phyloP scores from a whole-genome alignment of 2,888 invertebrate genomes.

The Agelastica alni region DNA sequence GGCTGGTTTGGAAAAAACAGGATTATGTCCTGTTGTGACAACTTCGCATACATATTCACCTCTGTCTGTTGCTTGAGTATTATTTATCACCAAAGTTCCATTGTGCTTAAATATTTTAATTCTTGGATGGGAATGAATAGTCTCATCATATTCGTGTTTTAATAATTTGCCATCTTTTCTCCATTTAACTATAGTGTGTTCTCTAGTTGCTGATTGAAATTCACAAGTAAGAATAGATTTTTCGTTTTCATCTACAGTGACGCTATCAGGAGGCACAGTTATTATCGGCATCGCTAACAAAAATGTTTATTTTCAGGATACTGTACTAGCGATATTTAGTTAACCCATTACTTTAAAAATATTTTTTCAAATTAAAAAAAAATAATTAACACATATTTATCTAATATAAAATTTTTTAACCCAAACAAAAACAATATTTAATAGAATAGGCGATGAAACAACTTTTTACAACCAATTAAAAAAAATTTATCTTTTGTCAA shows the following conservation, averaged over 20 bases:
- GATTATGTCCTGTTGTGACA: conserved; percentile 64
- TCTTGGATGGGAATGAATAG: conserved; percentile 45
- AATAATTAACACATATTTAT: no score
- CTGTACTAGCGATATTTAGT: neutral
- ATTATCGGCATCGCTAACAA: conserved; percentile 65
- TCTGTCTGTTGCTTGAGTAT: conserved; percentile 61
- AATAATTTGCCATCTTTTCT: conserved; percentile 66
- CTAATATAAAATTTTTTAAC: no score
- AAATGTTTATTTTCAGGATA: neutral
- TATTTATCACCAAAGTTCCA: conserved; percentile 61
- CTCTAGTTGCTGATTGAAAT: conserved; percentile 59
- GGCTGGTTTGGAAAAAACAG: conserved; percentile 64
- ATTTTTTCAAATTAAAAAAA: no score
- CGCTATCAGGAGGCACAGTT: conserved; percentile 61
- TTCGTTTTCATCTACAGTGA: conserved; percentile 69
- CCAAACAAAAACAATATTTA: no score
- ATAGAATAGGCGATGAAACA: no score
- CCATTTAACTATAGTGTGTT: conserved; percentile 69
- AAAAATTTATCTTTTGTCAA: no score
- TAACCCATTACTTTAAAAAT: no score
- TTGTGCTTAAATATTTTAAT: conserved; percentile 54
- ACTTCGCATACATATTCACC: conserved; percentile 72
- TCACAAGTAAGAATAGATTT: conserved; percentile 67
- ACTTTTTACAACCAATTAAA: no score
- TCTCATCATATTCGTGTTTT: conserved; percentile 44